Base-by-base conservation (phyloP, 2,888 invertebrate species). In the Camponotus fellah region DNA sequence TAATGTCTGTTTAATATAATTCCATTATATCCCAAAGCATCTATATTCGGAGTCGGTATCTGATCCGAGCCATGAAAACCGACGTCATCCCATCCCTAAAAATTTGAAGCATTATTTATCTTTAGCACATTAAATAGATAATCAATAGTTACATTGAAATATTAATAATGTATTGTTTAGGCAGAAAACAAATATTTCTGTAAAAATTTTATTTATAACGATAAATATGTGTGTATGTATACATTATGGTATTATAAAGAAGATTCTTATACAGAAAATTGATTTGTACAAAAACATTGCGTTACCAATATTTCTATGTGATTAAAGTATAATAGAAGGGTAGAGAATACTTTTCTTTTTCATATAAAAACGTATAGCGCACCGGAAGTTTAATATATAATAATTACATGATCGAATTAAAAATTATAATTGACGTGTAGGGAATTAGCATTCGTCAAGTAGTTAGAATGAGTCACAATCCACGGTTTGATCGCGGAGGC, bases 41-140 rank as follows among this genome's bases (percentile, higher is more conserved):
- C 99, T 82, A 99, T 97, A 93, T 99, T 99, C 0, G 98, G 98
- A 0, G 99, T 99, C 65, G 97, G 96, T 91, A 98, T 98, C 95
- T 98, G 98, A 89, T 97, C 96, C 0, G 97, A 97, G 0, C 99
- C 99, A 92, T 98, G 98, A 93, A 98, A 98, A 76, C 98, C 97
- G 6, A 98, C 97, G 94, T 99, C 99, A 93, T 98, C 98, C 97
- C 98, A 98, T 12, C 99, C 99, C 98, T 95, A 56, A 40, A 81
- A 82, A 79, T 46, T 26, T 17, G 62, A 49, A 49, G 34, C 62
- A 58, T 21, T 21, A 40, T 75, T 74, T 8, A 1, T 53, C 40
- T 10, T 10, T n/a, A 9, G 3, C 37, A 3, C n/a, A 6, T 53
- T 34, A 62, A 32, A 32, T 9, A 2, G 0, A 60, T 62, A 62